These are phyloP conservation scores for Malurus splendens DNA, from an alignment of 2,797 vertebrate genomes.

Conservation along the genomic window DNA sequence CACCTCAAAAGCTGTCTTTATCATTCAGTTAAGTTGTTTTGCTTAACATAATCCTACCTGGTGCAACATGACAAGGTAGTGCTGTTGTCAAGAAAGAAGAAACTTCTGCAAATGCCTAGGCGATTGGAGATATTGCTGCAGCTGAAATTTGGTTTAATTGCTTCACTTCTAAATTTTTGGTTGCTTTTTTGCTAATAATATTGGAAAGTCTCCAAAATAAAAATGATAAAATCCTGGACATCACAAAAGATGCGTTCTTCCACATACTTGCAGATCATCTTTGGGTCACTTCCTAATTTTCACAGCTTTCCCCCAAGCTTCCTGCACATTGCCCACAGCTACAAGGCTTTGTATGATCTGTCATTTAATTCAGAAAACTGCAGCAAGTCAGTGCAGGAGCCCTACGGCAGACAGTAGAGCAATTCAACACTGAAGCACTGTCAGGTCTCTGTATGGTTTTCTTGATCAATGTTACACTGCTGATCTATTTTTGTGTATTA, in stretches of 20 bases:
- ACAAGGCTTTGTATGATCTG: background rate
- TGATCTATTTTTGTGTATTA: constrained; percentile 39
- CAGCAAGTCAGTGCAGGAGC: background rate
- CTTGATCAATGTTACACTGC: background rate
- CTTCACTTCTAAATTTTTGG: background rate
- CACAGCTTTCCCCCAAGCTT: background rate
- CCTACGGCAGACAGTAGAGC: background rate
- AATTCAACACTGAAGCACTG: background rate
- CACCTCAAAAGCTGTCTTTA: background rate
- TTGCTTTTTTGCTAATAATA: background rate
- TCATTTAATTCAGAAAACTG: background rate
- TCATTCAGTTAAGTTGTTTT: background rate
- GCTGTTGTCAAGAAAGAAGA: background rate
- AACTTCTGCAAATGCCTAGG: background rate
- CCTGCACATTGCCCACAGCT: background rate
- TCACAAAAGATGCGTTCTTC: constrained; percentile 25
- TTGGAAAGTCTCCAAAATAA: constrained; percentile 46
- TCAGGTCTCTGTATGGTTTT: background rate
- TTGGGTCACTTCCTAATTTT: background rate
- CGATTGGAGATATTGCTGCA: background rate
- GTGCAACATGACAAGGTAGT: background rate
- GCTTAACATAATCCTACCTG: background rate
- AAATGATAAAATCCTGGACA: constrained; percentile 3
- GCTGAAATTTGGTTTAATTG: background rate
- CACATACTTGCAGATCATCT: background rate